Evolutionary conservation across 2,888 invertebrate species (phyloP), one percentile per base, ranked within the genome.

Genomic region (Argyresthia albistria): DNA sequence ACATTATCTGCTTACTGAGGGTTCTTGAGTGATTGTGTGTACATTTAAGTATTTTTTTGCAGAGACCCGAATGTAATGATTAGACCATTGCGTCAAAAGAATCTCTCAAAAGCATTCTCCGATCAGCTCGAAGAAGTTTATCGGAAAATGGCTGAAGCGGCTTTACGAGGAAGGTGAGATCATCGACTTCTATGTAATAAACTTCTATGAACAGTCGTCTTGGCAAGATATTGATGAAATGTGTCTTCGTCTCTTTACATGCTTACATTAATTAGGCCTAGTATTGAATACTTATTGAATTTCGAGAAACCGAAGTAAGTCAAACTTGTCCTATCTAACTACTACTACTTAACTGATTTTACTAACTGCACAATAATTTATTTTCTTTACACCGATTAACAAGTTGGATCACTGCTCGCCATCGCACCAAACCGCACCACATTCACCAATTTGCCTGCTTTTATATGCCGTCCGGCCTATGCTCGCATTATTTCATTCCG

Each of bases 1-100:
- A 25, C 25, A 25, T 25, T 25, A 25, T 25, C 6, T 25, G 6
- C 25, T 6, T 6, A 25, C 6, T 4, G 25, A 25, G 8, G 2
- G 10, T 8, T 45, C 39, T 39, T 39, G 25, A 25, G 25, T 25
- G 25, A 25, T 25, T 25, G 25, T 4, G 25, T 25, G 25, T 25
- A 25, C 6, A 25, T 25, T 25, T 25, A 25, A 25, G 36, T 10
- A 45, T 15, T 11, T 35, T 35, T 35, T 57, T 58, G 46, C 63
- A 88, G 88, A 50, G 78, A 89, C 53, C 80, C 79, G 1, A 61
- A 72, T 48, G 61, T 76, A 6, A 73, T 71, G 63, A 88, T 93
- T 11, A 76, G 90, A 61, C 90, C 91, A 0, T 76, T 93, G 52
- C 89, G 93, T 1, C 91, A 93, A 65, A 88, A 91, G 61, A 89